Conservation (phyloP, 2,113 vertebrate genomes). For the Scophthalmus maximus region DNA sequence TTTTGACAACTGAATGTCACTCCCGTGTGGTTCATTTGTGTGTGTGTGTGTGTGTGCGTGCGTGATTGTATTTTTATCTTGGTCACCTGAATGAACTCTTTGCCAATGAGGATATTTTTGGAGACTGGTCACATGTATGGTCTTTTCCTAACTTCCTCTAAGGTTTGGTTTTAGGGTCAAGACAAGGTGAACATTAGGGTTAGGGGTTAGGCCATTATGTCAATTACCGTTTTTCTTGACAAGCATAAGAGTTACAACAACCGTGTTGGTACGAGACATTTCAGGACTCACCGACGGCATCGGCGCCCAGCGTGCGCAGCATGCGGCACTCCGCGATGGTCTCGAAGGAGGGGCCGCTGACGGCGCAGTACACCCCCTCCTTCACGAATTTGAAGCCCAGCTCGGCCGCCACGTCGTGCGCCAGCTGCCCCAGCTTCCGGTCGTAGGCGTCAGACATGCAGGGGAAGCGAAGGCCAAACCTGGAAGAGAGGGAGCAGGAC, state of each 20-base stretch:
- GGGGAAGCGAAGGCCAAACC: slow-evolving; percentile 92
- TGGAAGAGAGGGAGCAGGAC: slow-evolving; percentile 57
- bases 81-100: background rate
- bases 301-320: slow-evolving; percentile 86
- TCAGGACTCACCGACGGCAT: slow-evolving; percentile 93
- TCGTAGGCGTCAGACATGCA: slow-evolving; percentile 94
- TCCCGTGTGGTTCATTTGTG: background rate
- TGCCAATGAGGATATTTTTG: too few relatives aligned
- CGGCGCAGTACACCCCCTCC: slow-evolving; percentile 89
- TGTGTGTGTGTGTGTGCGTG: slow-evolving; percentile 1
- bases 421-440: slow-evolving; percentile 79
- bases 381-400: slow-evolving; percentile 83
- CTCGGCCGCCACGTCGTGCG: slow-evolving; percentile 71
- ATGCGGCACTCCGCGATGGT: slow-evolving; percentile 89
- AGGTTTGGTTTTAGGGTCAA: too few relatives aligned
- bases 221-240: too few relatives aligned
- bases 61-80: background rate
- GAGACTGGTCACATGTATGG: too few relatives aligned
- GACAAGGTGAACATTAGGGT: too few relatives aligned
- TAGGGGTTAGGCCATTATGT: too few relatives aligned
- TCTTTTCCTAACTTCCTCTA: too few relatives aligned
- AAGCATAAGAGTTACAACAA: too few relatives aligned
- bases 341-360: slow-evolving; percentile 89
- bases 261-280: too few relatives aligned
- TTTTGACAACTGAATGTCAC: background rate